A percentile compares a stretch with the other conserved stretches of the same genome.
Conservation (phyloP, 2,888 invertebrate species). For the Pseudococcus jackbeardsleyi region DNA sequence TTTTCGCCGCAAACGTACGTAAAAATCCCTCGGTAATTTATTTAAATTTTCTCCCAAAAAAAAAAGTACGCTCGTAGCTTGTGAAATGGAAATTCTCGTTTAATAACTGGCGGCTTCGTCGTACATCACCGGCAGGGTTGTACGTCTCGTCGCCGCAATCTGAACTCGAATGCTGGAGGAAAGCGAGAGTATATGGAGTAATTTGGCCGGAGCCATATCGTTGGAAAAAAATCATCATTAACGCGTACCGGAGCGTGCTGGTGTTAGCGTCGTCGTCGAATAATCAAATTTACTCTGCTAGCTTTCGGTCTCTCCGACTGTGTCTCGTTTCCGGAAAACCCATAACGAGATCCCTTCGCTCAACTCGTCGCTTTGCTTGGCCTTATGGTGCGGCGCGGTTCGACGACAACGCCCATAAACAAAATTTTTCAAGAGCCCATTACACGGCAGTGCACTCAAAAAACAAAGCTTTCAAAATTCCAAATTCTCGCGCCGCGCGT, state of each 20-base stretch:
- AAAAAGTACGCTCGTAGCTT: no score
- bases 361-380: background rate
- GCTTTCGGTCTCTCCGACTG: background rate
- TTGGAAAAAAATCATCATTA: slow-evolving; percentile 32
- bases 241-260: slow-evolving; percentile 1
- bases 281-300: slow-evolving; percentile 5
- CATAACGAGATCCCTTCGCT: background rate
- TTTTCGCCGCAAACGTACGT: no score
- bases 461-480: slow-evolving; percentile 42
- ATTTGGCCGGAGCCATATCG: slow-evolving; percentile 21
- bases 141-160: no score
- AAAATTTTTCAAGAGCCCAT: slow-evolving; percentile 48
- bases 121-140: no score
- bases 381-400: background rate
- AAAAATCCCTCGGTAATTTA: no score
- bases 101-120: no score
- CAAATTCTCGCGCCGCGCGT: slow-evolving; percentile 9
- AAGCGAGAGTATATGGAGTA: background rate
- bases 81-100: no score
- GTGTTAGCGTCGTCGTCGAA: background rate
- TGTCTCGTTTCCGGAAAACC: background rate
- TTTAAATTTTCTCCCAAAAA: no score
- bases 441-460: slow-evolving; percentile 30
- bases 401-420: slow-evolving; percentile 9
- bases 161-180: no score